Percentiles rank a stretch among this genome's conserved stretches.
Evolutionary conservation across 2,888 invertebrate species (phyloP).

Genomic region (Carpatolechia fugitivella): DNA sequence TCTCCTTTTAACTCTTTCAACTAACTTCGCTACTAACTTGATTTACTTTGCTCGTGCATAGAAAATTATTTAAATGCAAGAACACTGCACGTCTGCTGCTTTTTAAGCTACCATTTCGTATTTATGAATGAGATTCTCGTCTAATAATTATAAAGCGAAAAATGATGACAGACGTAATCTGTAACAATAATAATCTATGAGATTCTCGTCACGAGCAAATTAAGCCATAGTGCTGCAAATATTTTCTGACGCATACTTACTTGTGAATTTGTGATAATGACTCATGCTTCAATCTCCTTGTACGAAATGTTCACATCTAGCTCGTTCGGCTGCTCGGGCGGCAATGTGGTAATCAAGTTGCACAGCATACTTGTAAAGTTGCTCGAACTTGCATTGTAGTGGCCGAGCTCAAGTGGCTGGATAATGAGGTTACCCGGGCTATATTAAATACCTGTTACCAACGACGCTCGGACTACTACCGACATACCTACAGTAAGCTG

Average conservation of each 20-base stretch:
- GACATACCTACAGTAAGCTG: background rate
- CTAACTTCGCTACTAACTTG: background rate
- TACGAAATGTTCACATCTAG: constrained; percentile 6
- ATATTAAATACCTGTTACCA: constrained; percentile 14
- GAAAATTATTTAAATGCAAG: background rate
- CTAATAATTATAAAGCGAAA: no score
- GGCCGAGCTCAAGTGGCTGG: constrained; percentile 20
- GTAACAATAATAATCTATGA: no score
- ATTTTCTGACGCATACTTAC: constrained; percentile 9
- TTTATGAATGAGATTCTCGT: background rate
- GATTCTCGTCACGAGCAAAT: no score
- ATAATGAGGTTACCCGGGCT: constrained; percentile 19
- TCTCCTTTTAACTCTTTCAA: background rate
- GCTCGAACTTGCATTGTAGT: constrained; percentile 18
- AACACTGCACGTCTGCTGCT: background rate
- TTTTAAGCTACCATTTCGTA: background rate
- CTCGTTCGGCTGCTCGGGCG: background rate
- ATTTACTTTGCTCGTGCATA: background rate
- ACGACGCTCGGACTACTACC: background rate
- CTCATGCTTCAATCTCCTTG: constrained; percentile 26
- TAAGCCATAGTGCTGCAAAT: background rate
- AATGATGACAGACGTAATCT: no score
- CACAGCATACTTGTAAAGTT: constrained; percentile 12
- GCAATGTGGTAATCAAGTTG: constrained; percentile 11
- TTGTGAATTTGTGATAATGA: constrained; percentile 22